Evolutionary conservation across 2,888 invertebrate species (phyloP).

Genomic region (Operophtera brumata): DNA sequence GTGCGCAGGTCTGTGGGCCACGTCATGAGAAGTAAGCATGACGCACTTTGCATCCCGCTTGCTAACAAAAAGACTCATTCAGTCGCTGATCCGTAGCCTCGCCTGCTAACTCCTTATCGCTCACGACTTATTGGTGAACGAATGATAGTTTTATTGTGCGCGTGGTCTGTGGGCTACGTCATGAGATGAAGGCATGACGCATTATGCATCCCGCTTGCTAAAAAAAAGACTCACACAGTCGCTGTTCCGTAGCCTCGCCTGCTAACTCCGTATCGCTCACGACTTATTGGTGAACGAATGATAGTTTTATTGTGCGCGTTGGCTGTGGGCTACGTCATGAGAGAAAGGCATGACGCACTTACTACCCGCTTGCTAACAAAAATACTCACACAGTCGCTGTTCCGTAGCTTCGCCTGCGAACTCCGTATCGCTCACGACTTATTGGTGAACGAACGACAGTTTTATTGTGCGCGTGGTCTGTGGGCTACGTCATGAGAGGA

Average conservation of each 20-base stretch:
- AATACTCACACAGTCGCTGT: conserved; percentile 25
- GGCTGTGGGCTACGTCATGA: conserved; percentile 18
- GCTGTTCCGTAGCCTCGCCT: conserved; percentile 35
- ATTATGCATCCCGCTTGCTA: no score
- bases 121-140: conserved; percentile 42
- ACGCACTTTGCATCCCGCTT: no score
- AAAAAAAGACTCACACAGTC: neutral
- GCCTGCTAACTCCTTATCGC: conserved; percentile 41
- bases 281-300: conserved; percentile 37
- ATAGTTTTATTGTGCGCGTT: conserved; percentile 44
- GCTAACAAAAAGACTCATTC: no score
- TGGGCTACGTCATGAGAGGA: no score
- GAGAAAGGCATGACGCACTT: conserved; percentile 2
- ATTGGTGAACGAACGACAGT: no score
- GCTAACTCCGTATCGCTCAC: conserved; percentile 50
- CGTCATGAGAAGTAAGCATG: no score
- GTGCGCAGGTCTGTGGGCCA: no score
- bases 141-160: conserved; percentile 44
- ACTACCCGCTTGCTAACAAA: conserved; percentile 11
- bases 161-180: conserved; percentile 11
- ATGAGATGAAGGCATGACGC: conserved; percentile 7
- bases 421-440: conserved; percentile 48
- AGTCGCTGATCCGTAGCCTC: conserved; percentile 20
- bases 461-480: conserved; percentile 38
- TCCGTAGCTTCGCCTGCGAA: no score